Evolutionary conservation across 2,888 invertebrate genomes (phyloP), one percentile per base, ranked within the genome.

Genomic region (Formica aserva): DNA sequence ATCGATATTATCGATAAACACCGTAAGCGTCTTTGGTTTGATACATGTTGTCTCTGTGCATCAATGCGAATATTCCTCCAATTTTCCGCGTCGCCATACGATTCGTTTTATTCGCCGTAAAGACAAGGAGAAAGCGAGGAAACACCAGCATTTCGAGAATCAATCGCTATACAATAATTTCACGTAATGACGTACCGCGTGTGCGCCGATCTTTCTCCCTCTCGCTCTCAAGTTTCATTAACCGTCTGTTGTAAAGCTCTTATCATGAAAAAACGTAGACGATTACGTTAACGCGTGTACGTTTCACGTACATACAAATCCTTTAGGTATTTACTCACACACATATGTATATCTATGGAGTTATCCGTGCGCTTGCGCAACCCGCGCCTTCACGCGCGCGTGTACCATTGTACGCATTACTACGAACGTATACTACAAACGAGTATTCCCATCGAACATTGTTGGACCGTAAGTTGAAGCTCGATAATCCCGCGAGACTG

Each of bases 371-470:
- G 85, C 86, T 87, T 69, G 87, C 88, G 86, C 76, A 76, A 76
- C 76, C 22, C 76, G 18, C 35, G 75, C 83, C 81, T 86, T 82
- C 85, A 80, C 83, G 82, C 84, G 86, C 83, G 80, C 84, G 82
- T 84, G 86, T 48, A 45, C 35, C 38, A 84, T 72, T 86, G 89
- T 86, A 86, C 87, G 89, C 84, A 86, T 83, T 89, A 88, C 89
- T 89, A 90, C 88, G 87, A 85, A 83, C 77, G 85, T 82, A n/a
- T 90, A 90, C 85, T 88, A 90, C 84, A 83, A 52, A 85, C 71
- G 90, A 90, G 85, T 90, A 89, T 83, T 90, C 83, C 82, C 81
- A 85, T 85, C 67, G 86, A 82, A 86, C 82, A 83, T 84, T 82
- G 86, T 52, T 84, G 82, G 84, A 88, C 72, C 87, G 86, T 78